These are phyloP conservation scores for Acropternis orthonyx DNA, from an alignment of 2,797 vertebrate genomes.

Conservation along the genomic window DNA sequence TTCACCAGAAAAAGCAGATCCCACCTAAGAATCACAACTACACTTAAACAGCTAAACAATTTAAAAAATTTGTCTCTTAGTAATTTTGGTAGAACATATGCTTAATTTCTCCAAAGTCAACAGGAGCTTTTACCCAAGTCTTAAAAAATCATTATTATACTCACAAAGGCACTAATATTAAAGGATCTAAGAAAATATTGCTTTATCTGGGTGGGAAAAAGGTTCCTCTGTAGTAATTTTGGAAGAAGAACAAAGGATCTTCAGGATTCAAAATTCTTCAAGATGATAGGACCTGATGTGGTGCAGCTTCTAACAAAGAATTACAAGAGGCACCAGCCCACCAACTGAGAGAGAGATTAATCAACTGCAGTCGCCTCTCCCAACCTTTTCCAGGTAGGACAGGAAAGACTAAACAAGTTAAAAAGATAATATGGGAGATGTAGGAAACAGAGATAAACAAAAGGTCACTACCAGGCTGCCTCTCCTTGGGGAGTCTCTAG, in stretches of 20 bases:
- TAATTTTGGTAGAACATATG: background rate
- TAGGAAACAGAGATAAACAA: background rate
- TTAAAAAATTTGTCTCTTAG: background rate
- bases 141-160: background rate
- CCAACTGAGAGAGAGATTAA: background rate
- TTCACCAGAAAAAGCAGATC: conserved; percentile 14
- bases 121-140: background rate
- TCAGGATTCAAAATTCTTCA: rapidly evolving
- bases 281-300: background rate
- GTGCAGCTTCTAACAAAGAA: background rate
- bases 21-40: background rate
- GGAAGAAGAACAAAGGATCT: background rate
- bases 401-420: background rate
- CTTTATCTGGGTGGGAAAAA: background rate
- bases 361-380: background rate
- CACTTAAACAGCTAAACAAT: background rate
- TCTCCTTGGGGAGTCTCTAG: background rate
- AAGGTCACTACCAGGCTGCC: background rate
- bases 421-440: background rate
- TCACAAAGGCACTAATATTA: background rate
- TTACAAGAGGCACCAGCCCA: background rate
- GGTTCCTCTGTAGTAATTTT: background rate
- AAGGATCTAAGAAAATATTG: background rate
- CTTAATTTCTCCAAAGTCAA: background rate
- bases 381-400: background rate